Evolutionary conservation across 1,140 invertebrate species (phyloP), one percentile per base, ranked within the genome.

Genomic region (Drosophila pruinosa): DNA sequence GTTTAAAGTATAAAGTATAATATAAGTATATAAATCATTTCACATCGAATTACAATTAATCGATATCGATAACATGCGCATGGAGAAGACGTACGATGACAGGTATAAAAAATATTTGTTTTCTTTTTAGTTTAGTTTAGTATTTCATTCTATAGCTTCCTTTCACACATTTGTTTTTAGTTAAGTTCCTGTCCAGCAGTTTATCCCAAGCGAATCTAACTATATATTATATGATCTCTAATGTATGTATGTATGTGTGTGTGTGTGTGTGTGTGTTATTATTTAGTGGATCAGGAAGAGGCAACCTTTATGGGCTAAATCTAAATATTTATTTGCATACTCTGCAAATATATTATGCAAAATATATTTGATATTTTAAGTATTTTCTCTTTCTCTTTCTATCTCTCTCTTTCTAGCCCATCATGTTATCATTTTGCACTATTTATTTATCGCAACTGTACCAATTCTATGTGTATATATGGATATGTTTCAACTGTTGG

Each of bases 91-190:
- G 38, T 38, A 43, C 22, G 31, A 50, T 24, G 43, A 50, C 14
- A 39, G 58, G 50, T 65, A 65, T 65, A 65, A 56, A 65, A 65
- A 65, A 56, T 65, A 54, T 52, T 15, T 36, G 36, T 61, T n/a
- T 14, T 17, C 39, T 24, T 50, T 17, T 50, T 50, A n/a, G 3
- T 24, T 45, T 45, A 2, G 3, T 34, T 34, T 12, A n/a, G n/a
- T 45, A n/a, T 10, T 43, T 47, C 24, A 3, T 24, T 56, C 5
- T 56, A 14, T 43, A 31, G 24, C 10, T 24, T 24, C 6, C 10
- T 14, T 26, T 3, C 22, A 4, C n/a, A 10, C n/a, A 24, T 45
- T 22, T 48, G 4, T 34, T 39, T 53, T 54, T 8, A 4, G 26
- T 39, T 21, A 63, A 52, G 31, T 54, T 54, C 48, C 61, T 64